phyloP scores from a whole-genome alignment of 2,888 invertebrate genomes.

The Octodonta nipae region DNA sequence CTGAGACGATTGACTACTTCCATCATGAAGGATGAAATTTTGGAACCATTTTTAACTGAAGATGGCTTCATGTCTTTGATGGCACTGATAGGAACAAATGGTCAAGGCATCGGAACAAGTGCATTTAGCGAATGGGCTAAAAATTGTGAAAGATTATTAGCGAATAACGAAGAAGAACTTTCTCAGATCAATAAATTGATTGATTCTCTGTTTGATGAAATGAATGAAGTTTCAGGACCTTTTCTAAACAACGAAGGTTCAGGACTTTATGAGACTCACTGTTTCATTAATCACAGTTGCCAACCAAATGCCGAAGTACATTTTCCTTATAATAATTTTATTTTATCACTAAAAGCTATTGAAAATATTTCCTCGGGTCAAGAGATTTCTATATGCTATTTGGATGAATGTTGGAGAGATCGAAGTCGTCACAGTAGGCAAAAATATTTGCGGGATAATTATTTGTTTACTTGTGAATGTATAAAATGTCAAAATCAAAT shows the following conservation, averaged over 20 bases:
- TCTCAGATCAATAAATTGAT: slow-evolving; percentile 56
- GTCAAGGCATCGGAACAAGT: slow-evolving; percentile 88
- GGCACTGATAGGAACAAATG: slow-evolving; percentile 67
- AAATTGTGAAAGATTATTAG: slow-evolving; percentile 54
- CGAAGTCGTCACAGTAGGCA: slow-evolving; percentile 78
- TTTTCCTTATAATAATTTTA: slow-evolving; percentile 74
- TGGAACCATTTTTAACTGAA: slow-evolving; percentile 61
- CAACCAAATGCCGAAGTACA: slow-evolving; percentile 73
- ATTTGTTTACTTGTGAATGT: slow-evolving; percentile 72
- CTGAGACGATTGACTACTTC: slow-evolving; percentile 48
- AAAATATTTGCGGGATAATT: slow-evolving; percentile 65
- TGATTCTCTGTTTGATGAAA: slow-evolving; percentile 67
- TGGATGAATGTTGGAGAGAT: slow-evolving; percentile 76
- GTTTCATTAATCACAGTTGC: slow-evolving; percentile 86
- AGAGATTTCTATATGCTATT: slow-evolving; percentile 81
- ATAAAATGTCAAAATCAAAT: slow-evolving; percentile 60
- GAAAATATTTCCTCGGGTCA: slow-evolving; percentile 63
- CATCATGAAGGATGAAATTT: slow-evolving; percentile 50
- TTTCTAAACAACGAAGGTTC: slow-evolving; percentile 89
- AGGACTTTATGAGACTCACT: slow-evolving; percentile 74
- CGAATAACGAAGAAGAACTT: slow-evolving; percentile 53
- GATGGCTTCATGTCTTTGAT: slow-evolving; percentile 66
- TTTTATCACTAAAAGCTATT: slow-evolving; percentile 57
- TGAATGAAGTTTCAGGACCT: slow-evolving; percentile 62
- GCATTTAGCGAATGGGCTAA: slow-evolving; percentile 78